Evolutionary conservation across 2,113 vertebrate genomes (phyloP), one percentile per base, ranked within the genome.

Genomic region (Cisticola juncidis): DNA sequence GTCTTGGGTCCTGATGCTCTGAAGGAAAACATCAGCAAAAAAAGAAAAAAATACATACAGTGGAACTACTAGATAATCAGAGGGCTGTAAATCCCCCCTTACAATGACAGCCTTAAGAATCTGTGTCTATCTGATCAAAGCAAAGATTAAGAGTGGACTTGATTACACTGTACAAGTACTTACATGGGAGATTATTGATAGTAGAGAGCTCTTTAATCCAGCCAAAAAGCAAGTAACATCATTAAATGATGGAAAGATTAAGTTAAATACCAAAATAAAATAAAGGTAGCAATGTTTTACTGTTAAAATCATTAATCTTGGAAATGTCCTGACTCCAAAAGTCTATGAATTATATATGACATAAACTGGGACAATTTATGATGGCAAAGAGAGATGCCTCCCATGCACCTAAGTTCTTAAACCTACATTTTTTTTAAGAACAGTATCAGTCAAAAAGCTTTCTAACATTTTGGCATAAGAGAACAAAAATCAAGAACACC

Each of bases 61-160:
- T 53, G 28, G 50, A 73, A 81, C 14, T 12, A 74, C 60, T 47
- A 76, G 23, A 65, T 65, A 85, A 77, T 65, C 65, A 88, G 66
- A 82, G 24, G n/a, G 42, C 35, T 21, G 24, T 38, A 95, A 93
- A 90, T 88, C 51, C 79, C 90, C 54, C 44, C 58, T 90, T 78
- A 65, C 25, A 23, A 73, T 33, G 47, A 60, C 60, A 78, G n/a
- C 73, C 8, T 56, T 82, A 44, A 77, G 79, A 80, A 73, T 66
- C 48, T 82, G 42, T 47, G 60, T 40, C 91, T 73, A 26, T 58
- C 56, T 66, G 79, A 93, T 88, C 70, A 91, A 95, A 90, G 50
- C 1, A 6, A 86, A 90, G 87, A 82, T 90, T 93, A 90, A 92
- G 20, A 70, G 33, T 5, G 26, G 28, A 71, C 50, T 71, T 94